A percentile compares a stretch with the other conserved stretches of the same genome.
Conservation (phyloP, 1,140 invertebrate genomes). For the Neodiprion virginianus region DNA sequence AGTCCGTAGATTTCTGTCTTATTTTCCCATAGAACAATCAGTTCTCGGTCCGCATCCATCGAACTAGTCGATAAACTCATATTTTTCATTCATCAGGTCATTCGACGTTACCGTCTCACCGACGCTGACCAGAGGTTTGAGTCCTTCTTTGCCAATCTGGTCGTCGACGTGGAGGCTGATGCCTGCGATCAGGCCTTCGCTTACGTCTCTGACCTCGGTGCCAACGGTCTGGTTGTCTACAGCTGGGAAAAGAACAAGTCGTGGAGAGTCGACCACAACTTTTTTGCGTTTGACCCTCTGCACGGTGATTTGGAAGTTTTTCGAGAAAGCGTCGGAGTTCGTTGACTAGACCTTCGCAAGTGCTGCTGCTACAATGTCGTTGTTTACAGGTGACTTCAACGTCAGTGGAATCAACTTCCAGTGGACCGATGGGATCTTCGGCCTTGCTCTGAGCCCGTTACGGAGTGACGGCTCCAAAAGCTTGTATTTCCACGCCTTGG, state of each 20-base stretch:
- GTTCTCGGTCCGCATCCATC: background rate
- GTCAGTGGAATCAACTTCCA: constrained; percentile 77
- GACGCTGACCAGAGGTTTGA: constrained; percentile 70
- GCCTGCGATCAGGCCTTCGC: constrained; percentile 76
- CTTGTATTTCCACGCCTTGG: constrained; percentile 79
- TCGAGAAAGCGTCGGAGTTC: background rate
- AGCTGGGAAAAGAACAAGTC: constrained; percentile 74
- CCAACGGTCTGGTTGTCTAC: constrained; percentile 78
- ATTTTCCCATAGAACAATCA: background rate
- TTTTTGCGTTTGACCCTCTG: constrained; percentile 81
- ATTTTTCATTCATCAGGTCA: constrained; percentile 49
- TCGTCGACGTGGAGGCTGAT: constrained; percentile 71
- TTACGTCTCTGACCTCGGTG: constrained; percentile 77
- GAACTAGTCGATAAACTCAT: background rate
- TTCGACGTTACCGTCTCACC: constrained; percentile 71
- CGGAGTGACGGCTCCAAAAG: constrained; percentile 68
- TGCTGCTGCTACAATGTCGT: constrained; percentile 5
- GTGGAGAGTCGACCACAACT: constrained; percentile 80
- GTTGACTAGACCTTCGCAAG: background rate
- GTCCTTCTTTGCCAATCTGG: constrained; percentile 76
- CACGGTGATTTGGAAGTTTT: constrained; percentile 55
- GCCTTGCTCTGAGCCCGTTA: constrained; percentile 69
- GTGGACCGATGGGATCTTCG: constrained; percentile 80
- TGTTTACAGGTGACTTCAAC: constrained; percentile 66
- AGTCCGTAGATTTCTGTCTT: constrained; percentile 31